Evolutionary conservation across 2,113 vertebrate species (phyloP), one percentile per base, ranked within the genome.

Genomic region (Muntiacus muntjak): DNA sequence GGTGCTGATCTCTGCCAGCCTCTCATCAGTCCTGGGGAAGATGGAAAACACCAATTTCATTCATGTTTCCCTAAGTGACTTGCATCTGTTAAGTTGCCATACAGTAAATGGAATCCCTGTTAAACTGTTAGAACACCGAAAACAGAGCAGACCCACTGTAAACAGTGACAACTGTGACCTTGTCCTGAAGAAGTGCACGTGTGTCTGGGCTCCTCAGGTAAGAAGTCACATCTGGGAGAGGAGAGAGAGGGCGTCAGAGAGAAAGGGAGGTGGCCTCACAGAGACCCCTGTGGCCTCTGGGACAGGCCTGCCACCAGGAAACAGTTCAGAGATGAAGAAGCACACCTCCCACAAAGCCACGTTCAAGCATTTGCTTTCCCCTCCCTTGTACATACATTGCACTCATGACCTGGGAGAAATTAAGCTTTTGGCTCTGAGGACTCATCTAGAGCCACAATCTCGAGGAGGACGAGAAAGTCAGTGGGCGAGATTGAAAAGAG

Each of bases 1-100:
- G 4, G 98, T 89, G 6, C 98, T 99, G 96, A 99, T 98, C 96
- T 99, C 99, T 23, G 98, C 96, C 21, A 99, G 98, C 17, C 96
- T 99, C 91, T 99, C 99, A 79, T 99, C 99, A 97, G 99, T 97
- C 98, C 99, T 99, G 97, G 30, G 90, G 92, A 98, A 98, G 97
- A 88, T 28, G 87, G 40, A 91, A 96, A 97, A 43, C 4, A 87
- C 0, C 60, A 87, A 16, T 36, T 54, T 13, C 33, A 9, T 36
- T 83, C 33, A 89, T 9, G 57, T 91, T 13, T 91, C 28, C 14
- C 5, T 11, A 91, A 83, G 43, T 30, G 30, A 96, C 1, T 9
- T 71, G 25, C 7, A 28, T 78, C 83, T 94, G 30, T 7, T 5
- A 43, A 55, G 33, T 6, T 89, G 40, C 36, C 52, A 4, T 43